Base-by-base conservation (phyloP, 2,113 vertebrate species). In the Okapia johnstoni region DNA sequence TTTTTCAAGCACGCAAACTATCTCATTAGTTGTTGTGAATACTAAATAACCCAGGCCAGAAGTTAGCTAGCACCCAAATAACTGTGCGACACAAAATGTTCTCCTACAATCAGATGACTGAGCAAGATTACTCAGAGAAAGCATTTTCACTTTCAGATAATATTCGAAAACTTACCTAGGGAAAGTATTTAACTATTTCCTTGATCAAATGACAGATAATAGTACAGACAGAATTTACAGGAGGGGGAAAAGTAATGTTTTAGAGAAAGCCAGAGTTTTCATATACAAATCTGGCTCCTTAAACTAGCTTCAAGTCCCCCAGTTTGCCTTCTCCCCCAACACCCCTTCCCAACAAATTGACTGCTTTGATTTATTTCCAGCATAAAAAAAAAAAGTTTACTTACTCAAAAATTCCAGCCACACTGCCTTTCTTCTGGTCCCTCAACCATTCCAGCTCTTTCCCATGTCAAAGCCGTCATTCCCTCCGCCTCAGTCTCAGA, bases 21-120 rank as follows among this genome's bases (percentile, higher is more conserved):
- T 95, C 83, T 91, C 87, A 96, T 93, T 97, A 91, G 63, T 61
- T 94, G 83, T 58, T 88, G n/a, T 73, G 92, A 97, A 93, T 96
- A 96, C 89, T 92, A 96, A 97, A 77, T 90, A 94, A 76, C 40
- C 50, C 57, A 93, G 88, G 70, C 40, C 89, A 87, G 94, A 85
- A 96, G 61, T 97, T 25, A 70, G 93, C 95, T n/a, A 96, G 93
- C 86, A 89, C 73, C 14, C 79, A 92, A 96, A 96, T 90, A 85
- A 92, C 46, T 48, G 14, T 46, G 60, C 61, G 4, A 97, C 87
- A 97, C 96, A 96, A 52, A 97, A 97, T 97, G 97, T 97, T 97
- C 96, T 92, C 84, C 50, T 60, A 36, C 21, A 13, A 40, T 91
- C 93, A 96, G 97, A 97, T 97, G 80, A 83, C 86, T 85, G 84